phyloP scores from a whole-genome alignment of 35 echinoderm and acorn worm species.

The Apostichopus parvimensis region DNA sequence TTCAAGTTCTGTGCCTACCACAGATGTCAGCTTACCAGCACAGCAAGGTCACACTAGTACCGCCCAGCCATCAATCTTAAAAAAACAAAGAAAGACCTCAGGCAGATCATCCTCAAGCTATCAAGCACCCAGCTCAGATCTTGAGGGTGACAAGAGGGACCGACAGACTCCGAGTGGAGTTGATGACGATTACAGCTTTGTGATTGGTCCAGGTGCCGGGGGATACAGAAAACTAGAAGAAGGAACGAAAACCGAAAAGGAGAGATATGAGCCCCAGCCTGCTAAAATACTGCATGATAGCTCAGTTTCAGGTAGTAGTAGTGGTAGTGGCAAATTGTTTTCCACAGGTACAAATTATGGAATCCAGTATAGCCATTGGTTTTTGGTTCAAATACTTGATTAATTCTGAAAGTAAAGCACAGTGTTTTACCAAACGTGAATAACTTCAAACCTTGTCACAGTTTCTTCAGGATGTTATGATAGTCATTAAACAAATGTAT shows the following conservation, averaged over 20 bases:
- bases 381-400: not conserved
- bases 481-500: too few relatives aligned
- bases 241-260: not conserved
- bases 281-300: not conserved
- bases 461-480: too few relatives aligned
- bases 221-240: not conserved
- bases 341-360: not conserved
- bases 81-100: slow-evolving; percentile 30
- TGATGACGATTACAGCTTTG: slow-evolving; percentile 88
- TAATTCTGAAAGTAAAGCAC: not conserved
- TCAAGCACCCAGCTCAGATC: slow-evolving; percentile 12
- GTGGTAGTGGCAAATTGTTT: too few relatives aligned
- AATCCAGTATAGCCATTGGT: too few relatives aligned
- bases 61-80: slow-evolving; percentile 32
- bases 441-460: too few relatives aligned
- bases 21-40: slow-evolving; percentile 74
- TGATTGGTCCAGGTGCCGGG: slow-evolving; percentile 72
- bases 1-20: slow-evolving; percentile 94
- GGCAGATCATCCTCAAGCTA: slow-evolving; percentile 8
- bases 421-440: not conserved
- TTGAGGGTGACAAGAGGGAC: slow-evolving; percentile 17
- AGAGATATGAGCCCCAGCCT: not conserved
- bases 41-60: slow-evolving; percentile 14
- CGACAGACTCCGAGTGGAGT: slow-evolving; percentile 62
- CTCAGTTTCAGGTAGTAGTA: not conserved